phyloP scores from a whole-genome alignment of 2,888 invertebrate species.

The Cheiracanthium punctorium region DNA sequence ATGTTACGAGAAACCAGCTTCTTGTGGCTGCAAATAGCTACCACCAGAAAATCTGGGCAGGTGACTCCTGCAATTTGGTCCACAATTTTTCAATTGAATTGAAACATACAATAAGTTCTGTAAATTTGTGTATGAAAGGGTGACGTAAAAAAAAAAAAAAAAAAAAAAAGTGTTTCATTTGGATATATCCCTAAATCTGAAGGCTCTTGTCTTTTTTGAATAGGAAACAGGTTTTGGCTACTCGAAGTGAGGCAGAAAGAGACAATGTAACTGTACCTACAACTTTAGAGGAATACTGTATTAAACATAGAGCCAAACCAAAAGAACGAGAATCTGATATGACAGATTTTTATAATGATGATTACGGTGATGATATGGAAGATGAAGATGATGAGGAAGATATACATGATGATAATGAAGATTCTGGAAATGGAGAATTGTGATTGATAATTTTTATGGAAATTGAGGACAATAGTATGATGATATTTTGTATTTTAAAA shows the following conservation, averaged over 20 bases:
- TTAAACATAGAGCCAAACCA: slow-evolving; percentile 89
- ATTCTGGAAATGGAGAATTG: slow-evolving; percentile 92
- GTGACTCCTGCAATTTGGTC: no score
- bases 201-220: no score
- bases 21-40: no score
- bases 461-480: background rate
- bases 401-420: slow-evolving; percentile 73
- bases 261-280: slow-evolving; percentile 97
- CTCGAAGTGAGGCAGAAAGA: slow-evolving; percentile 94
- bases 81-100: no score
- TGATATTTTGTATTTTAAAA: no score
- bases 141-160: no score
- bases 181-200: no score
- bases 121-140: no score
- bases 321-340: slow-evolving; percentile 89
- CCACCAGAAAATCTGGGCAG: no score
- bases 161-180: no score
- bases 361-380: slow-evolving; percentile 85
- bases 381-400: slow-evolving; percentile 78
- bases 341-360: slow-evolving; percentile 97
- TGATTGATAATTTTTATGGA: slow-evolving; percentile 78
- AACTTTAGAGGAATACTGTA: slow-evolving; percentile 98
- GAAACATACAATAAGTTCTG: no score
- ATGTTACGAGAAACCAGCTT: no score
- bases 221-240: slow-evolving; percentile 98